phyloP scores from a whole-genome alignment of 2,113 vertebrate species.

The Vireo altiloquus region DNA sequence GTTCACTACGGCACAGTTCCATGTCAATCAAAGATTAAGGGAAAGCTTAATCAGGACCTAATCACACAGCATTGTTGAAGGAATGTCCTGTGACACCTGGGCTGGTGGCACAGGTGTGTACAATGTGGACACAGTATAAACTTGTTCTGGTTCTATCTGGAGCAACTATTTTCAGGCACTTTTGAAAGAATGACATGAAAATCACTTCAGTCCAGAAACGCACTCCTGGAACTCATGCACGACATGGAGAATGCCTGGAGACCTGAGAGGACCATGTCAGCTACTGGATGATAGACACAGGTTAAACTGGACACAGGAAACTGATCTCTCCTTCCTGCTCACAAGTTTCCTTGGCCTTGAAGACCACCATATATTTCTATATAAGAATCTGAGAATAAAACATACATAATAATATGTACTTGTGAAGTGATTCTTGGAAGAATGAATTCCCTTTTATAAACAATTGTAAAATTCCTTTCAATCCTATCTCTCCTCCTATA shows the following conservation, averaged over 20 bases:
- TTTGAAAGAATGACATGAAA: not conserved
- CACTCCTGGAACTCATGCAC: not conserved
- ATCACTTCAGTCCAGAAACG: too few relatives aligned
- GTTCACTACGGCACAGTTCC: not conserved
- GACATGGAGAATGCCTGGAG: not conserved
- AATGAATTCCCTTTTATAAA: not conserved
- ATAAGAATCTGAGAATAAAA: not conserved
- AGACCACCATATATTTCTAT: not conserved
- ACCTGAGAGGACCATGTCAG: not conserved
- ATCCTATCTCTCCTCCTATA: not conserved
- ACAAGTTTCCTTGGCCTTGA: not conserved
- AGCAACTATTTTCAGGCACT: not conserved
- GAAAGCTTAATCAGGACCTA: not conserved
- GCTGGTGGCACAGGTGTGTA: not conserved
- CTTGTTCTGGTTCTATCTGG: not conserved
- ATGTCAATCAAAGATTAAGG: not conserved
- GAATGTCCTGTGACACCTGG: not conserved
- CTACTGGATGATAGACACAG: not conserved
- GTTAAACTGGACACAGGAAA: not conserved
- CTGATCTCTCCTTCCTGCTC: not conserved
- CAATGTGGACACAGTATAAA: not conserved
- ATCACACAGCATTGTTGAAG: not conserved
- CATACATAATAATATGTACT: not conserved
- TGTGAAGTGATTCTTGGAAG: not conserved
- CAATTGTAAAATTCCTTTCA: not conserved